Base-by-base conservation (phyloP, 2,888 invertebrate species). In the Limnephilus marmoratus region DNA sequence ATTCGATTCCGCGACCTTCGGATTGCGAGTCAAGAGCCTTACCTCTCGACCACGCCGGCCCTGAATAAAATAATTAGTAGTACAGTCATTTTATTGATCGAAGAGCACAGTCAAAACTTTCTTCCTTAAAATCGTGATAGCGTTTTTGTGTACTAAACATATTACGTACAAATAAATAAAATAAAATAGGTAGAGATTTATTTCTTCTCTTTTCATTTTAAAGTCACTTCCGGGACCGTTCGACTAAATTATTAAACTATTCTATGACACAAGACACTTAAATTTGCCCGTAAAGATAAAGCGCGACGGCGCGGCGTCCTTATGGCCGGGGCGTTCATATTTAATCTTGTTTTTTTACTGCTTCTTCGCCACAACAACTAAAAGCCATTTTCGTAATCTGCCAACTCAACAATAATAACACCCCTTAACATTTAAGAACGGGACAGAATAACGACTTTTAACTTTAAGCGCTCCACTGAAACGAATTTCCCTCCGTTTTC, bases 191-290 rank as follows among this genome's bases (percentile, higher is more conserved):
- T 11, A 13, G 3, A 37, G n/a, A 86, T 34, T 86, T 85, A 13
- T 15, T 86, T 86, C 41, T 49, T 29, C 29, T 37, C 24, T 13
- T 82, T 18, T 86, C 49, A 49, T 86, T 86, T 49, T 4, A 85
- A 49, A n/a, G 45, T 86, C 86, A n/a, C n/a, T n/a, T 29, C 49
- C 1, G 41, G 7, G 41, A 86, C 49, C 3, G 31, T 88, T 68
- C 37, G 53, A 88, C 34, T 88, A 68, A 88, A 88, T 88, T 88
- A 88, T 68, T 88, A 68, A 86, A 88, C 88, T 88, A 88, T 88
- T 88, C 88, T 68, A 88, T 53, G 88, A 80, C 88, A 88, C 87
- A 68, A 87, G 53, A 88, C 31, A 88, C 88, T 88, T 53, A 88
- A 88, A 53, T 88, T 53, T 68, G 34, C 18, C 34, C 88, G 31